These are phyloP conservation scores for Cephus nigrinus DNA, from an alignment of 2,888 invertebrate species.

Conservation along the genomic window DNA sequence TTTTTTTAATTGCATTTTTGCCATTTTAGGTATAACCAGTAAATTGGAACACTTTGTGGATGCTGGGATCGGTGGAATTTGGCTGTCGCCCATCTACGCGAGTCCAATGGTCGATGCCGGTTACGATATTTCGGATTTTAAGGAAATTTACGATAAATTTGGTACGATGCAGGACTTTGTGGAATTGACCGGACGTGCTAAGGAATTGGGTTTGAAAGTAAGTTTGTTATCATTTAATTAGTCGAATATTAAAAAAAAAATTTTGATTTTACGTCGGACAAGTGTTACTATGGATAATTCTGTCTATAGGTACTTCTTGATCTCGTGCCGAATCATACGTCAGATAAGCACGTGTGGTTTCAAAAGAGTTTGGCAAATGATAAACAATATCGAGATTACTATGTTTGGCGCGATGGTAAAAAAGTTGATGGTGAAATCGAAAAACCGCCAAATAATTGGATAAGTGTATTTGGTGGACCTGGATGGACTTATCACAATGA, in stretches of 20 bases:
- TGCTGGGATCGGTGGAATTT: constrained; percentile 79
- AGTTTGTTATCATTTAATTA: constrained; percentile 11
- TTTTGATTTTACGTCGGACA: neutral
- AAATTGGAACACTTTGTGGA: constrained; percentile 75
- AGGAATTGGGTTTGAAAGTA: constrained; percentile 69
- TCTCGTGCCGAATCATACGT: constrained; percentile 73
- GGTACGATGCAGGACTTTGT: constrained; percentile 81
- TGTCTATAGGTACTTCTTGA: constrained; percentile 72
- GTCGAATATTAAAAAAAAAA: neutral
- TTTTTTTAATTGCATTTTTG: neutral
- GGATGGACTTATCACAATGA: constrained; percentile 68
- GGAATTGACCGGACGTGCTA: constrained; percentile 70
- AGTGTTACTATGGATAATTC: constrained; percentile 30
- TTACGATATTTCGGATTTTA: constrained; percentile 87
- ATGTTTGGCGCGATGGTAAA: constrained; percentile 66
- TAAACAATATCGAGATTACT: constrained; percentile 67
- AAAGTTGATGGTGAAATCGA: constrained; percentile 32
- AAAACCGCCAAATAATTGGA: constrained; percentile 66
- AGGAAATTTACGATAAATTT: constrained; percentile 77
- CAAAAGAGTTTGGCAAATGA: constrained; percentile 51
- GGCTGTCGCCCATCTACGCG: constrained; percentile 86
- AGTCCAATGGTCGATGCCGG: constrained; percentile 90
- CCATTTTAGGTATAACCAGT: constrained; percentile 68
- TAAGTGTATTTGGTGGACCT: constrained; percentile 68
- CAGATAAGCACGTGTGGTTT: constrained; percentile 72